Conservation (phyloP, 2,888 invertebrate genomes). For the Hetaerina titia region DNA sequence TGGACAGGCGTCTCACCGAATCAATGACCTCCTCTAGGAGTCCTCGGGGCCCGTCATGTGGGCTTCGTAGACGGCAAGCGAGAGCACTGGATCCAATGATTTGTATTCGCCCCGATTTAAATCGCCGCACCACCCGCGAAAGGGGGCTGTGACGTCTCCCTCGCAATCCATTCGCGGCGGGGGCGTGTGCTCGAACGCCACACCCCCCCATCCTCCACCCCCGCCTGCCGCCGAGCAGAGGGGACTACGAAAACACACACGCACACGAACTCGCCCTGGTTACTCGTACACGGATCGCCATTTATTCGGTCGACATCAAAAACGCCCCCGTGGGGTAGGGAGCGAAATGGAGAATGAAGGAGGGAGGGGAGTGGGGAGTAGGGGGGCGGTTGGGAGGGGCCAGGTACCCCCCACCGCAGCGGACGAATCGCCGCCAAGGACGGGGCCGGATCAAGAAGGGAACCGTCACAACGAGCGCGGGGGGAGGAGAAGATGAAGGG, state of each 20-base stretch:
- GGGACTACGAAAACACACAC: neutral
- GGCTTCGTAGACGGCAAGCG: neutral
- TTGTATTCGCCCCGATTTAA: neutral
- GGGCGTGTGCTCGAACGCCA: neutral
- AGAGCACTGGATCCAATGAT: neutral
- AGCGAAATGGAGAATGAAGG: neutral
- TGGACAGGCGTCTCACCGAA: too few species aligned
- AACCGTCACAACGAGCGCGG: neutral
- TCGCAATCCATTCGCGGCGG: neutral
- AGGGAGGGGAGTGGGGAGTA: neutral
- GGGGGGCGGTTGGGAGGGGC: neutral
- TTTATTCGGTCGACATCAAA: neutral
- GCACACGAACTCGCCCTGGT: neutral
- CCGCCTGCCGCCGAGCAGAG: neutral
- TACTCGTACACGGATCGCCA: neutral
- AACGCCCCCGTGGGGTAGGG: neutral
- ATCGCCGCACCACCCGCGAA: neutral
- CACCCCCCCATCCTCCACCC: neutral
- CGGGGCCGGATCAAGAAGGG: slow-evolving; percentile 34
- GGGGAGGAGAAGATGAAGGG: neutral
- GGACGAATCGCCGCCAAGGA: slow-evolving; percentile 40
- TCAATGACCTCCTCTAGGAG: too few species aligned
- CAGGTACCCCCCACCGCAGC: neutral
- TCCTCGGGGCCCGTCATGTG: neutral
- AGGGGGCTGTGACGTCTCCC: neutral